These are phyloP conservation scores for Sturmia bella DNA, from an alignment of 2,888 invertebrate genomes.

Conservation along the genomic window DNA sequence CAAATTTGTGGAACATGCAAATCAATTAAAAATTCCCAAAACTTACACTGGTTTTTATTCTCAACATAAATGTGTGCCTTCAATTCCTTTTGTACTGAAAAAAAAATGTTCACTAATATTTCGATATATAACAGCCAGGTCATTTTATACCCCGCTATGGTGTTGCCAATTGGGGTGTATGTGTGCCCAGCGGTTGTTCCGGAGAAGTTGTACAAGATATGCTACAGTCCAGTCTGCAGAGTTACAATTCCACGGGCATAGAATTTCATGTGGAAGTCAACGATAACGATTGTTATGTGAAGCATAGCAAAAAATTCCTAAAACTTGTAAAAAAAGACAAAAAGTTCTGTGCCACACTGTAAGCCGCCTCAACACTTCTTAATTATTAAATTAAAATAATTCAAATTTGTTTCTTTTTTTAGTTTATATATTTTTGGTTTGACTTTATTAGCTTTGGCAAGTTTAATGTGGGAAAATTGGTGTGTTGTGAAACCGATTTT, in stretches of 20 bases:
- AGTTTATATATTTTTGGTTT: conserved; percentile 64
- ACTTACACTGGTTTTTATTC: not conserved
- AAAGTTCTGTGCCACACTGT: conserved; percentile 83
- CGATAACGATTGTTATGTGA: conserved; percentile 84
- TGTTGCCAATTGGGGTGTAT: conserved; percentile 87
- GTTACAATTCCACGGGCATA: conserved; percentile 84
- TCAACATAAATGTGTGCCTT: too few species aligned
- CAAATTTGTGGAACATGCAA: too few species aligned
- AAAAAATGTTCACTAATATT: not conserved
- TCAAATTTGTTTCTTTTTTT: not conserved
- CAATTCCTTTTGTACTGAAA: not conserved
- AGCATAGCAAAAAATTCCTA: conserved; percentile 77
- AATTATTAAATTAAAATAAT: not conserved
- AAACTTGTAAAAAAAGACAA: conserved; percentile 77
- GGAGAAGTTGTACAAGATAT: conserved; percentile 83
- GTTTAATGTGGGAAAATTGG: conserved; percentile 61
- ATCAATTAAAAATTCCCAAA: not conserved
- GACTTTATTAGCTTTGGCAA: conserved; percentile 29
- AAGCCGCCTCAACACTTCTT: conserved; percentile 72
- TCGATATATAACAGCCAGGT: conserved; percentile 83
- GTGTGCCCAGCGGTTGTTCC: conserved; percentile 86
- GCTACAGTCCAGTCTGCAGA: conserved; percentile 84
- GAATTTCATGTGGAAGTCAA: conserved; percentile 84
- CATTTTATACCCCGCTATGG: conserved; percentile 89
- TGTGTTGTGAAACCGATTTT: conserved; percentile 36